Evolutionary conservation across 2,113 vertebrate species (phyloP), one percentile per base, ranked within the genome.

Genomic region (Artemisiospiza belli): DNA sequence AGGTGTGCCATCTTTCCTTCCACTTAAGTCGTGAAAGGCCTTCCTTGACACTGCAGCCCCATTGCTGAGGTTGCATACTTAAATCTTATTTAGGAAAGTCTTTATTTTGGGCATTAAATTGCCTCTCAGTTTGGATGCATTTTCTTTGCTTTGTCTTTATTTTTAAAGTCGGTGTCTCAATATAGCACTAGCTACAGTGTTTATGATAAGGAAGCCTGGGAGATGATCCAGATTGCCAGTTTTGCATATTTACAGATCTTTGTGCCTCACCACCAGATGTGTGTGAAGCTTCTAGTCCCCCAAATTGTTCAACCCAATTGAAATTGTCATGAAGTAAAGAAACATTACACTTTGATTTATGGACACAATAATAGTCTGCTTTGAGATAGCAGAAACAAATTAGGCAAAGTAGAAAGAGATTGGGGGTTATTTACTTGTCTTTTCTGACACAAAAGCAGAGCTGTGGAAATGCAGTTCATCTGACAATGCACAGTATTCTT

Each of bases 381-480:
- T 93, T 83, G 89, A 96, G 91, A 95, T 64, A 96, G 67, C 49
- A 91, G 85, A 97, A 96, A 94, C 87, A 96, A 96, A 96, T 96
- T 94, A 97, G 79, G 84, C 52, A 93, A 95, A 97, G 57, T 93
- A 92, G 74, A 77, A 30, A 8, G 70, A 96, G 83, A 95, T 46
- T 93, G 41, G 18, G 66, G n/a, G 57, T 90, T 94, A 94, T 95
- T 96, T 96, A 66, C 80, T 89, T 94, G 76, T 94, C 70, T 94
- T 72, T 96, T 80, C 76, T 89, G 86, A 80, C 79, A 89, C 80
- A 94, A 87, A 87, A 80, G 1, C 70, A 69, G 49, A 77, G 43
- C 64, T 95, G 73, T 87, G 79, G 61, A 94, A 96, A 94, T 58
- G 16, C n/a, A 52, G 41, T 44, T 20, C 35, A 83, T 95, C 70